These are phyloP conservation scores for Ailuropoda melanoleuca DNA, from an alignment of 2,113 vertebrate species.

Conservation along the genomic window DNA sequence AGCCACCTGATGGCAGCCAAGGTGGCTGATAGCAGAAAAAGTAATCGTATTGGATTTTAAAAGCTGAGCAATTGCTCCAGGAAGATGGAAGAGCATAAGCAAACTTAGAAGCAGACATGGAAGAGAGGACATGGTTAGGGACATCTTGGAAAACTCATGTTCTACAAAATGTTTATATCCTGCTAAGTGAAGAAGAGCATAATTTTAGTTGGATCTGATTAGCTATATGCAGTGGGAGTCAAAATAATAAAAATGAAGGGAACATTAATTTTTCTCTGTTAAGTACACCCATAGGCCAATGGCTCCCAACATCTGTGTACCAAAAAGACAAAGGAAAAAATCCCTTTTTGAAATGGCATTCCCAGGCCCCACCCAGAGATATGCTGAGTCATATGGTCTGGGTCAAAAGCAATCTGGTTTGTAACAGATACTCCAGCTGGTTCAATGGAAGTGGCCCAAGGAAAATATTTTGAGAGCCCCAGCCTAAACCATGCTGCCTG, in stretches of 20 bases:
- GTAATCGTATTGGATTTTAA: neutral
- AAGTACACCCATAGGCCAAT: neutral
- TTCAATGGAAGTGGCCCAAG: neutral
- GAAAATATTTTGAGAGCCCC: neutral
- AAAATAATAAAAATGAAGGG: conserved; percentile 35
- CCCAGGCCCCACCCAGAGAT: neutral
- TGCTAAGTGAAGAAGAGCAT: neutral
- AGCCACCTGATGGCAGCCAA: neutral
- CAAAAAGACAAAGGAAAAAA: neutral
- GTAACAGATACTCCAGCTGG: neutral
- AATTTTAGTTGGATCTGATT: neutral
- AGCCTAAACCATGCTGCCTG: neutral
- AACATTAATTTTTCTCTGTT: neutral
- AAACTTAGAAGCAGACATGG: neutral
- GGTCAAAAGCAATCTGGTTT: neutral
- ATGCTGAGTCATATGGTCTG: neutral
- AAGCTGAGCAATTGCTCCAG: neutral
- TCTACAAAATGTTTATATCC: neutral
- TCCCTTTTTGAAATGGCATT: neutral
- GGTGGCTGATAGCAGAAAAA: neutral
- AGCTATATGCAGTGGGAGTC: neutral
- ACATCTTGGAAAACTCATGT: neutral
- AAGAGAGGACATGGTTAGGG: neutral
- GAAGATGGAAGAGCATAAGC: neutral
- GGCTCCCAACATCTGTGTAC: neutral